Base-by-base conservation (phyloP, 2,113 vertebrate genomes). In the Arvicanthis niloticus region DNA sequence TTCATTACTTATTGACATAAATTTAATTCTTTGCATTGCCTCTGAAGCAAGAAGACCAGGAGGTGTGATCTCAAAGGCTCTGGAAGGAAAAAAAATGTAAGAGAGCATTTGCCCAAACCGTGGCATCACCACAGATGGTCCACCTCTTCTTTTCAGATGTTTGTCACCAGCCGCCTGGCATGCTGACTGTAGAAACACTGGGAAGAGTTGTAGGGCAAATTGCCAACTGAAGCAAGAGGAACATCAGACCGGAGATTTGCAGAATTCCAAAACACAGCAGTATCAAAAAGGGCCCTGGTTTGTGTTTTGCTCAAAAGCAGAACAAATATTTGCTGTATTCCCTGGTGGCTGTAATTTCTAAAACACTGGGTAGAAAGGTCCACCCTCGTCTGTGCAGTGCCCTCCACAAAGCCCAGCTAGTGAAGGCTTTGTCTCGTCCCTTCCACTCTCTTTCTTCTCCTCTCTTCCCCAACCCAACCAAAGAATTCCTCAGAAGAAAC, bases 151-250 rank as follows among this genome's bases (percentile, higher is more conserved):
- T n/a, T n/a, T n/a, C n/a, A n/a, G n/a, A n/a, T n/a, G n/a, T n/a
- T n/a, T n/a, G n/a, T n/a, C n/a, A n/a, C n/a, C n/a, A n/a, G 65
- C 97, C 65, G 67, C 45, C 92, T 97, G 98, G 96, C 93, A 96
- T 81, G 3, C 0, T 81, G 80, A 89, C 94, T 84, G 51, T 8
- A 51, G 51, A 51, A 51, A 92, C 97, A 97, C 95, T 90, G 62
- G 88, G 1, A 3, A 88, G 97, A 82, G 96, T 78, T 97, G 90
- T 70, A 89, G 68, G 89, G 84, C 40, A 86, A 37, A 67, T 19
- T 86, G 48, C 60, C n/a, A 68, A 3, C 51, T 7, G 11, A 60
- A 70, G 42, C 82, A 76, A 65, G 93, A 29, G 17, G 40, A 42
- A 91, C 89, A 96, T n/a, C 84, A 91, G 0, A 0, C 53, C n/a